Evolutionary conservation across 2,797 vertebrate species (phyloP), one percentile per base, ranked within the genome.

Genomic region (Acropternis orthonyx): DNA sequence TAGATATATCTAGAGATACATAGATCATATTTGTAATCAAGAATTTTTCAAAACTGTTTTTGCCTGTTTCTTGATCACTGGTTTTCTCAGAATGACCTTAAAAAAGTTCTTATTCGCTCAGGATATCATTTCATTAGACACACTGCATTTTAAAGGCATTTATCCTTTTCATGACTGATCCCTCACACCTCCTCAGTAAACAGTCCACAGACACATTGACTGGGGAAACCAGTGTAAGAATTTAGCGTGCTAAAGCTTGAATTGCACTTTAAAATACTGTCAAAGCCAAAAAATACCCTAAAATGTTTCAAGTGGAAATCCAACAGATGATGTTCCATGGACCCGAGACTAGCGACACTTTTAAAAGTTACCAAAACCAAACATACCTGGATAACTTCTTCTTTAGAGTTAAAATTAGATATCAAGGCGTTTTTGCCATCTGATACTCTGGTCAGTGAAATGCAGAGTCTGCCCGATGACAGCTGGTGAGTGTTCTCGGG

Each of bases 361-460:
- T 32, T 48, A 17, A 12, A 81, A 84, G 30, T 12, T 67, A 17
- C 11, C 59, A 74, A 39, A 81, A 88, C 28, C 5, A 84, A 83
- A 83, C 96, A 65, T 93, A 99, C 99, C 97, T 99, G 99, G 51
- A 99, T 97, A 17, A 99, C 98, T 92, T 99, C 99, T 7, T 99
- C 98, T 94, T 98, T 99, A 78, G 99, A 99, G 84, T 89, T 96
- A 71, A 99, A 99, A 18, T 99, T 97, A 0, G 99, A 99, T 94
- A 99, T 98, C 83, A 99, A 95, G 28, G 99, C 98, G 2, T 99
- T 99, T 94, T 98, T 91, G 14, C 98, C 98, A 10, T 99, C 99
- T 0, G 98, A 98, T 46, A 99, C 99, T n/a, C 99, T 98, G 63
- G 99, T 99, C 34, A 99, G 98, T 0, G 99, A 99, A 59, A 99